Evolutionary conservation across 2,113 vertebrate genomes (phyloP).

Genomic region (Cryptotis parvus): DNA sequence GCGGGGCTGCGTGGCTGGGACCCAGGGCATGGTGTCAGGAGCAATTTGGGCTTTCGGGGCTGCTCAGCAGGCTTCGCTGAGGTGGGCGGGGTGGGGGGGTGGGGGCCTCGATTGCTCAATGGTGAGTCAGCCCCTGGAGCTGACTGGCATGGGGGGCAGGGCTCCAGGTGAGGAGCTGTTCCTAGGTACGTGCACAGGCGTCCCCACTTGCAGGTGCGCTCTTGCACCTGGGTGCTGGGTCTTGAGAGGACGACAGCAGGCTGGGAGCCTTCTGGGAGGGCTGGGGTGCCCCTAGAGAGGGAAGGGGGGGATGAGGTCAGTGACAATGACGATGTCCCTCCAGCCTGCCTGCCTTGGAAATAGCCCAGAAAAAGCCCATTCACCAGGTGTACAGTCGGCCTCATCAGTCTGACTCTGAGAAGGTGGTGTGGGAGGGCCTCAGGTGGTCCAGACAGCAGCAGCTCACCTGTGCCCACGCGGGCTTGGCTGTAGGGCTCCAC

Average conservation of each 20-base stretch:
- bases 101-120: conserved; percentile 29
- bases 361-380: background rate
- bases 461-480: background rate
- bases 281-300: conserved; percentile 48
- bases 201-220: rapidly evolving
- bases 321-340: conserved; percentile 11
- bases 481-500: background rate
- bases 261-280: background rate
- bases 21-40: conserved; percentile 54
- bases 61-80: conserved; percentile 59
- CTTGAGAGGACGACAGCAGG: background rate
- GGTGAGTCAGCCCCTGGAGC: conserved; percentile 52
- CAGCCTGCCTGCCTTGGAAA: background rate
- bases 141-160: background rate
- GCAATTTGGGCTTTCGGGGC: conserved; percentile 57
- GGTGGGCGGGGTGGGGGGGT: conserved; percentile 39
- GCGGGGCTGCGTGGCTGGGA: conserved; percentile 18
- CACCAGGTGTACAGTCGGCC: background rate
- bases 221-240: background rate
- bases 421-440: background rate
- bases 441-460: background rate
- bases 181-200: background rate
- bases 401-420: background rate
- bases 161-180: background rate
- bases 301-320: background rate